Evolutionary conservation across 2,888 invertebrate species (phyloP), one percentile per base, ranked within the genome.

Genomic region (Ferdinandea cuprea): DNA sequence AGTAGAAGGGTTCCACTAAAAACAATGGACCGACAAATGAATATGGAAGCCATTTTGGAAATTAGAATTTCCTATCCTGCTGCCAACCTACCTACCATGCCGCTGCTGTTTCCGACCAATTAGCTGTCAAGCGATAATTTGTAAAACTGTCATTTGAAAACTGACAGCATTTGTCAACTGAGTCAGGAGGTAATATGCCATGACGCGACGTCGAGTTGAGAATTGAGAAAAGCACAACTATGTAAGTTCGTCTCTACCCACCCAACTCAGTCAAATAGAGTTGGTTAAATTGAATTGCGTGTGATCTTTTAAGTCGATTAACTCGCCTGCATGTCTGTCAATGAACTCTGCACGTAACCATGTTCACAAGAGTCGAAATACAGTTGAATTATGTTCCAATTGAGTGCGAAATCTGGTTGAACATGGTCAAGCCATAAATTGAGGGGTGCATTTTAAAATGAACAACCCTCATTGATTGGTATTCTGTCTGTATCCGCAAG

Each of bases 351-450:
- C 37, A 21, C 44, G 42, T 13, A 15, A 21, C 11, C 11, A 8
- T 8, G 30, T 40, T 28, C 28, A 21, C 32, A 35, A 5, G 56
- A 28, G 52, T 37, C 42, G 17, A 44, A 69, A 35, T 19, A 44
- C 28, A 32, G 35, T 56, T 85, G 80, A 86, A 80, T 85, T 86
- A 86, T 87, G 87, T 86, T 87, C 85, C 87, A 88, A 89, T 88
- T 88, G 89, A 89, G 89, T 89, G 89, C 88, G 87, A 89, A 89
- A 89, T 89, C 89, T 73, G 83, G 77, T 77, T 37, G 50, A 72
- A 83, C 54, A 59, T 78, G 83, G 78, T 73, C 78, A 83, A 68
- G 68, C 68, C 19, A 68, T 61, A 59, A 76, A 59, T 72, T 66
- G 68, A 61, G 83, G 77, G 83, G 83, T 83, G 83, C 52, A 83